Evolutionary conservation across 1,140 invertebrate genomes (phyloP), one percentile per base, ranked within the genome.

Genomic region (Phthorimaea operculella): DNA sequence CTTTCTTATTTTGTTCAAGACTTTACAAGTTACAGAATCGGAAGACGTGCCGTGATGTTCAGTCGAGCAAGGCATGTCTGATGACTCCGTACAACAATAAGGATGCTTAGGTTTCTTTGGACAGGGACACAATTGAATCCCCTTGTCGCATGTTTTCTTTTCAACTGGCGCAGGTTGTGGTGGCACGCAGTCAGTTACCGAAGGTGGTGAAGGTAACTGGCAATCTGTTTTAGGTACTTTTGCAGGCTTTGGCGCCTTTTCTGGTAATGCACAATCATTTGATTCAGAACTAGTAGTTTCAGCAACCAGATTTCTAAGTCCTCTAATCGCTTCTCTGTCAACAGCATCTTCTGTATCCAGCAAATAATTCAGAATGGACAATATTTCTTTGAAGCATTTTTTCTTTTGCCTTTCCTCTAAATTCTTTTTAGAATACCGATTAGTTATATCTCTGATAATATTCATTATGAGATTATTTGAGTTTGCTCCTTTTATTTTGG

Each of bases 321-420:
- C 36, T n/a, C 36, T 39, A 39, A 39, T 39, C n/a, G 36, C n/a
- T 6, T 76, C 66, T 6, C 52, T 54, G 49, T 80, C 76, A 11
- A 64, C 69, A 54, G 61, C 72, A 7, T 84, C 79, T 21, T 81
- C 77, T 21, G 81, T 84, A 54, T 83, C 78, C 48, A 84, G 60
- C 16, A 84, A 63, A 62, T 83, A 83, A 53, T 75, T 81, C 12
- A 84, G 59, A 54, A 80, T 64, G 28, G 65, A 69, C 33, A 84
- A 68, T 16, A 84, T 79, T 61, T 84, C 81, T 51, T 75, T 74
- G 44, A 77, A 83, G 59, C 77, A 80, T 62, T 83, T 84, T 51
- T 83, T 84, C 15, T 70, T 68, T 59, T 72, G 80, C 14, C 51
- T 62, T 36, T 76, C 77, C 48, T 72, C 68, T 17, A 70, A 54